These are phyloP conservation scores for Tetanocera ferruginea DNA, from an alignment of 2,888 invertebrate genomes.

Conservation along the genomic window DNA sequence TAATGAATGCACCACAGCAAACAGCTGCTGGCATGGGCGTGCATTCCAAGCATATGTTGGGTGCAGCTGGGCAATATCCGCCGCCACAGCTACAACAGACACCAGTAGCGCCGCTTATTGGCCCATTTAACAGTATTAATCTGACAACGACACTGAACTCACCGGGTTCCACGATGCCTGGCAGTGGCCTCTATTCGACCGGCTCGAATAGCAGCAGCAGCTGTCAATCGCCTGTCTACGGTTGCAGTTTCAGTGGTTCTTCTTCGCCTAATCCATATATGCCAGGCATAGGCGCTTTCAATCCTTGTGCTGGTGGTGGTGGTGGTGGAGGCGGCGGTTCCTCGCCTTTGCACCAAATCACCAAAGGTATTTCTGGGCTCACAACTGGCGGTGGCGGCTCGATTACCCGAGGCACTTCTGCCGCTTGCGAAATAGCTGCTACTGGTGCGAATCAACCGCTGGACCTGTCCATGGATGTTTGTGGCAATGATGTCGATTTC, in stretches of 20 bases:
- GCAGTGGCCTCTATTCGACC: conserved; percentile 51
- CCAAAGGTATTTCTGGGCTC: conserved; percentile 79
- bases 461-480: conserved; percentile 69
- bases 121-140: conserved; percentile 63
- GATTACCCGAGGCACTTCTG: conserved; percentile 81
- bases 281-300: conserved; percentile 55
- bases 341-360: conserved; percentile 78
- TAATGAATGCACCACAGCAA: conserved; percentile 23
- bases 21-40: conserved; percentile 37
- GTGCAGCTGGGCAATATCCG: conserved; percentile 39
- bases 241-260: conserved; percentile 64
- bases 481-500: conserved; percentile 47
- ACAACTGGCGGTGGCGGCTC: conserved; percentile 80
- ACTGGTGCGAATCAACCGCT: conserved; percentile 64
- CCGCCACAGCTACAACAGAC: conserved; percentile 44
- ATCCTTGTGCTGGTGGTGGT: conserved; percentile 55
- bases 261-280: conserved; percentile 67
- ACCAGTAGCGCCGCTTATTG: conserved; percentile 51
- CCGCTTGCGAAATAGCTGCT: conserved; percentile 62
- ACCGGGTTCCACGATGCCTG: conserved; percentile 52
- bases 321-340: conserved; percentile 67
- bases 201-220: conserved; percentile 62
- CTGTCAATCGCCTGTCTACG: conserved; percentile 72
- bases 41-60: conserved; percentile 58
- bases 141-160: conserved; percentile 44